Conservation (phyloP, 2,797 vertebrate species). For the Sciaenops ocellatus region DNA sequence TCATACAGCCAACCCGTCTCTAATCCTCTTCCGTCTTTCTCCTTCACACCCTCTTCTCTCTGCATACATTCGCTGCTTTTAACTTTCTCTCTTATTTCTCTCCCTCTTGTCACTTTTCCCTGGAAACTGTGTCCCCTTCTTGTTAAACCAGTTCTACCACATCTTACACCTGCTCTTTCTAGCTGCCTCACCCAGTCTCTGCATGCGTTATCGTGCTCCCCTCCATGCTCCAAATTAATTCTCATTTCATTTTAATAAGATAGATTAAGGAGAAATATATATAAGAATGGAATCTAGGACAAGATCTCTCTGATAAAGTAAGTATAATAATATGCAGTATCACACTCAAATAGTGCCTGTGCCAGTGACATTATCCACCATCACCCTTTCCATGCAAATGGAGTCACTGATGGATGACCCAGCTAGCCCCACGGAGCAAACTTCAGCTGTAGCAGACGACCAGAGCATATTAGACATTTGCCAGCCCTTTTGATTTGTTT, state of each 20-base stretch:
- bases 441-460: conserved; percentile 25
- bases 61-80: conserved; percentile 8
- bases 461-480: conserved; percentile 30
- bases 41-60: conserved; percentile 26
- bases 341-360: conserved; percentile 32
- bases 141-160: conserved; percentile 12
- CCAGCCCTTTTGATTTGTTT: conserved; percentile 52
- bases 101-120: conserved; percentile 21
- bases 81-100: conserved; percentile 21
- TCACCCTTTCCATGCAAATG: conserved; percentile 52
- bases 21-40: conserved; percentile 36
- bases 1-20: conserved; percentile 36
- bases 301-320: conserved; percentile 38
- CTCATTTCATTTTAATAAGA: conserved; percentile 52
- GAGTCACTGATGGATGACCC: conserved; percentile 48
- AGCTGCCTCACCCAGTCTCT: background rate
- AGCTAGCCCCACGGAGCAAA: conserved; percentile 16
- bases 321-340: conserved; percentile 54
- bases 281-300: conserved; percentile 51
- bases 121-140: background rate
- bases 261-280: conserved; percentile 63
- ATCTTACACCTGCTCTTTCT: conserved; percentile 28
- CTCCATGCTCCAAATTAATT: conserved; percentile 40
- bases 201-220: background rate
- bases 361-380: conserved; percentile 29